Conservation (phyloP, 1,140 invertebrate genomes). For the Orchestia grillus region DNA sequence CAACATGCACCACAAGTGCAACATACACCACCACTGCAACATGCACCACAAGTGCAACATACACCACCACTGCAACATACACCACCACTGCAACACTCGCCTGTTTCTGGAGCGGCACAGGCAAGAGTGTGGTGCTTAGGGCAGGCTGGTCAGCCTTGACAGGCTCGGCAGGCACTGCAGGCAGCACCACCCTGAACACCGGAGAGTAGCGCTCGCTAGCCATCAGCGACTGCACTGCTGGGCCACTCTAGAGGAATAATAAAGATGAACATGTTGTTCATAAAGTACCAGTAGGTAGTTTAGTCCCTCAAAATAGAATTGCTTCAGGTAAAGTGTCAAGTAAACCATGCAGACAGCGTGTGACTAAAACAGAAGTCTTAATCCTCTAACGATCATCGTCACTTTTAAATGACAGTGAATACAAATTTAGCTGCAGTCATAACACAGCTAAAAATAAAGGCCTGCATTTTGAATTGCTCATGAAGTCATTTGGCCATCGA, state of each 20-base stretch:
- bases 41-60: too few relatives aligned
- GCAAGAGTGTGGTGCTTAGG: conserved; percentile 39
- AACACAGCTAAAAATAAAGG: too few relatives aligned
- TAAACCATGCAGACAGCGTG: too few relatives aligned
- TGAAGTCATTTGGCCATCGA: too few relatives aligned
- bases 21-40: too few relatives aligned
- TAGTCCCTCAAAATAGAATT: neutral
- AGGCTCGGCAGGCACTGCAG: neutral
- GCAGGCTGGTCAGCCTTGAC: neutral
- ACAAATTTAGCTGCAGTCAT: too few relatives aligned
- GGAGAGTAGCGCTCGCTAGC: neutral
- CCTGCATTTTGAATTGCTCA: too few relatives aligned
- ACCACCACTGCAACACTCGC: neutral
- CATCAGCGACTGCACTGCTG: neutral
- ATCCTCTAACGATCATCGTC: too few relatives aligned
- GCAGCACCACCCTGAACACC: neutral
- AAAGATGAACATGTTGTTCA: neutral
- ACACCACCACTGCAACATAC: too few relatives aligned
- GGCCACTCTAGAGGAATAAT: neutral
- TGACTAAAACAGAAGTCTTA: too few relatives aligned
- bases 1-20: too few relatives aligned
- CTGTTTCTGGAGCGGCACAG: neutral
- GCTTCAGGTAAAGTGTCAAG: neutral
- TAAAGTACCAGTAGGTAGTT: neutral
- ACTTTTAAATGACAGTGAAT: too few relatives aligned